Evolutionary conservation across 1,140 invertebrate genomes (phyloP), one percentile per base, ranked within the genome.

Genomic region (Drosophila kohkoa): DNA sequence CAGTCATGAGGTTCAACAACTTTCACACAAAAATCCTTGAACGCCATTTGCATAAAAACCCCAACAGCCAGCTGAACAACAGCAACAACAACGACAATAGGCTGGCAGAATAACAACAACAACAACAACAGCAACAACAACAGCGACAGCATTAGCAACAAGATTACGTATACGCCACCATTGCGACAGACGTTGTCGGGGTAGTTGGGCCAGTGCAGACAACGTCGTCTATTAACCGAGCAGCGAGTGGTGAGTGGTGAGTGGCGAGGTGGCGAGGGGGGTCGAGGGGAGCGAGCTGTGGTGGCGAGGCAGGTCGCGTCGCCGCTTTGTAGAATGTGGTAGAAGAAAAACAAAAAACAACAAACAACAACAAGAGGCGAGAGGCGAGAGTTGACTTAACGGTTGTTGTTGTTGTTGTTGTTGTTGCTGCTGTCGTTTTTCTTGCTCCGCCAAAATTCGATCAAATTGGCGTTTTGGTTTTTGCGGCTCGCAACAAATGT

Each of bases 21-120:
- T 90, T 90, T 91, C 87, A 83, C 85, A 81, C 81, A 80, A 76
- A 91, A 91, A 91, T 91, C 90, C 90, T 91, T 91, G 90, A 91
- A 90, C 87, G 86, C 79, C 90, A 88, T 90, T 91, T 89, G 85
- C 82, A 90, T 82, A 79, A 76, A 88, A 82, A 62, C 54, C 68
- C 69, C 67, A 68, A 75, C 75, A 71, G 70, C 68, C 66, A 70
- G 66, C 79, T 68, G 66, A 65, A 49, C 69, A 75, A 62, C 11
- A 81, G 49, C 63, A 79, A 54, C 46, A 70, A 51, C 25, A 58
- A 10, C 30, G 32, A 7, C 51, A 57, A 67, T 32, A 48, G 43
- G 45, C 52, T 38, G 15, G 3, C 54, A 57, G 69, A 72, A 78
- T 10, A 69, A 55, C n/a, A 81, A 28, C 51, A 59, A 30, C 64